Conservation (phyloP, 2,797 vertebrate species). For the Danio kyathit region DNA sequence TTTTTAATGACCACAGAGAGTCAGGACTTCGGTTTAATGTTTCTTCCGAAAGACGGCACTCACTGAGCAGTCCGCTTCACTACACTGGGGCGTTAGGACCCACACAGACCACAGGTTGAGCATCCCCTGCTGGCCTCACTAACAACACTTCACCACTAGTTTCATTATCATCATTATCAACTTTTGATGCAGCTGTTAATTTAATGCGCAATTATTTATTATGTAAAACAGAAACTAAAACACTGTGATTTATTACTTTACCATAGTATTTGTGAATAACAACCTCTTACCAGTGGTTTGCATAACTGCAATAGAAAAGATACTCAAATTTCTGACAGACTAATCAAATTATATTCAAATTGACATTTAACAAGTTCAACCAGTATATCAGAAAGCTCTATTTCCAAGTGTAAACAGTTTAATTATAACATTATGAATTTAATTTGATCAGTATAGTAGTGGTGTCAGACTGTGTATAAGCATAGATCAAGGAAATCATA, state of each 20-base stretch:
- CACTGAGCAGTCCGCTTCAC: too few species aligned
- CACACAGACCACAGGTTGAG: too few species aligned
- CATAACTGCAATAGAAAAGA: background rate
- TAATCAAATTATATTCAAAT: background rate
- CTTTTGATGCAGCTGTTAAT: background rate
- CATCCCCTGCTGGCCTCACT: too few species aligned
- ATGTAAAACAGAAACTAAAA: background rate
- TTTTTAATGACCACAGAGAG: too few species aligned
- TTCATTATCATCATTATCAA: background rate
- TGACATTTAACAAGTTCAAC: background rate
- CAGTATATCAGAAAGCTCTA: background rate
- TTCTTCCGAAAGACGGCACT: too few species aligned
- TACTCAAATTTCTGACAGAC: background rate
- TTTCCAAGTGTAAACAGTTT: background rate
- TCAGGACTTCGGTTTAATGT: too few species aligned
- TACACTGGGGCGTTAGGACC: too few species aligned
- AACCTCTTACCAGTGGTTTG: background rate
- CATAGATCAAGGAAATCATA: constrained; percentile 69
- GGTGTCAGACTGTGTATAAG: constrained; percentile 23
- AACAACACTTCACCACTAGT: too few species aligned
- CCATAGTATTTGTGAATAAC: background rate
- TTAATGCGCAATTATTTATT: too few species aligned
- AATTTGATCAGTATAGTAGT: background rate
- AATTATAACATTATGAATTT: background rate
- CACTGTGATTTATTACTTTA: too few species aligned